Conservation (phyloP, 1,140 invertebrate genomes). For the Zaprionus taronus region DNA sequence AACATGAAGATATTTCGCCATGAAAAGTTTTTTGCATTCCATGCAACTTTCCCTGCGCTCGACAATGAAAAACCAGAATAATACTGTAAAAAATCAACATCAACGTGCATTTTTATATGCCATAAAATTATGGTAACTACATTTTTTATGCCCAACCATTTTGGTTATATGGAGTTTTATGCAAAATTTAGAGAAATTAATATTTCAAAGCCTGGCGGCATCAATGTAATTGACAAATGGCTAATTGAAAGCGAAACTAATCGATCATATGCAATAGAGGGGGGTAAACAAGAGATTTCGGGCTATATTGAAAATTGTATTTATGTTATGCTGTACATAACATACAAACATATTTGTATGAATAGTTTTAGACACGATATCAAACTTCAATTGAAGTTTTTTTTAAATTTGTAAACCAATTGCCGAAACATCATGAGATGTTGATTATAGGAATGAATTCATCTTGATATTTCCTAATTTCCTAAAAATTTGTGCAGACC, state of each 20-base stretch:
- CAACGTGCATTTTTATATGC: constrained; percentile 21
- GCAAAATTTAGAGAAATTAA: constrained; percentile 55
- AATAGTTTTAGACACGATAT: too few relatives aligned
- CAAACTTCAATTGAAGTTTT: too few relatives aligned
- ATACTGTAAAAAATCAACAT: neutral
- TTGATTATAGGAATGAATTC: too few relatives aligned
- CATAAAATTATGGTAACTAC: constrained; percentile 29
- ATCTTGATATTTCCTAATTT: too few relatives aligned
- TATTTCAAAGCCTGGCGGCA: constrained; percentile 35
- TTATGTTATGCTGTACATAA: neutral
- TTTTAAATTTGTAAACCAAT: too few relatives aligned
- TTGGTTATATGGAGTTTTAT: constrained; percentile 18
- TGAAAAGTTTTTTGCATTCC: constrained; percentile 52
- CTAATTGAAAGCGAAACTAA: constrained; percentile 46
- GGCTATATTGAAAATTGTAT: neutral
- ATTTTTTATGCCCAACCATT: constrained; percentile 36
- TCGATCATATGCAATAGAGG: neutral
- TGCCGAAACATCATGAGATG: too few relatives aligned
- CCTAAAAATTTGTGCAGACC: too few relatives aligned
- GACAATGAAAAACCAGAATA: constrained; percentile 3
- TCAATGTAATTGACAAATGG: constrained; percentile 27
- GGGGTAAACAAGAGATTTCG: neutral
- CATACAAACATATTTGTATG: neutral
- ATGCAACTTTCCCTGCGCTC: constrained; percentile 35
- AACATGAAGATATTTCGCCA: constrained; percentile 18